Conservation (phyloP, 92 coral and sea anemone genomes). For the Blastomussa wellsi region DNA sequence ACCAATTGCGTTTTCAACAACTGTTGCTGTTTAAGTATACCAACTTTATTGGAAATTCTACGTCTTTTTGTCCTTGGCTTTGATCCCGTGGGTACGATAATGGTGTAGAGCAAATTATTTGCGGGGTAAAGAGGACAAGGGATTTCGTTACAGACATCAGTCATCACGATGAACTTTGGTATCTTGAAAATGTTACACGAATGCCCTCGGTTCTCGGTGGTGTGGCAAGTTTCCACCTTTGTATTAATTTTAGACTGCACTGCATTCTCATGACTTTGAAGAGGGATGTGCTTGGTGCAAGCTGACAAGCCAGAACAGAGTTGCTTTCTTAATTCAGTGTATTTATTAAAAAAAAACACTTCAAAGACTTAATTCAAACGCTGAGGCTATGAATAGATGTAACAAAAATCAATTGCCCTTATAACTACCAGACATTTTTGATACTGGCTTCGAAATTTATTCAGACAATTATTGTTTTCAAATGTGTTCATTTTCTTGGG, state of each 20-base stretch:
- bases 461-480: background rate
- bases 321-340: background rate
- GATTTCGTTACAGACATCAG: conserved; percentile 44
- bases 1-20: background rate
- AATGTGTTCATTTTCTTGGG: background rate
- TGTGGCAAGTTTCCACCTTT: conserved; percentile 51
- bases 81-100: background rate
- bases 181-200: conserved; percentile 3
- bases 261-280: background rate
- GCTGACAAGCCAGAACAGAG: background rate
- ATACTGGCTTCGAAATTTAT: background rate
- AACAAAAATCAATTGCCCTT: background rate
- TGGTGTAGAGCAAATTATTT: background rate
- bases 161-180: conserved; percentile 25
- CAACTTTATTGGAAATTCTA: background rate
- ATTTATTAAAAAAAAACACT: background rate
- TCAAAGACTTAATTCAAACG: background rate
- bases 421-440: background rate
- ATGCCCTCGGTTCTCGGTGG: background rate
- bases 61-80: background rate
- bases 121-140: background rate
- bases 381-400: background rate
- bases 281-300: background rate
- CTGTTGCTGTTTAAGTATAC: background rate
- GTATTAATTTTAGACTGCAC: conserved; percentile 25